phyloP scores from a whole-genome alignment of 2,888 invertebrate genomes.

The Drosophila heteroneura region DNA sequence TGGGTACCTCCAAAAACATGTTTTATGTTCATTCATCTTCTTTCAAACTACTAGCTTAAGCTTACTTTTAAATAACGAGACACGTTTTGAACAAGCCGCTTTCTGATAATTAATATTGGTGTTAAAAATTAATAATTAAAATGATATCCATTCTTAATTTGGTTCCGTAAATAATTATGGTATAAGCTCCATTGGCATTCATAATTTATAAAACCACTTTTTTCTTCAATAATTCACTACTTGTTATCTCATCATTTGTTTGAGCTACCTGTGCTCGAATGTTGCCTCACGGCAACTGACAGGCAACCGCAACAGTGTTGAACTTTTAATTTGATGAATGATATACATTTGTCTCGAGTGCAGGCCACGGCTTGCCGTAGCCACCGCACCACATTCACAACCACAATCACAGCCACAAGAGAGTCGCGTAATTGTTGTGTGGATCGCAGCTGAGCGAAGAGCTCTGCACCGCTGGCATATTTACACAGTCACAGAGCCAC shows the following conservation, averaged over 20 bases:
- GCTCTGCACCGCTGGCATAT: constrained; percentile 66
- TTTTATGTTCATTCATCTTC: not conserved
- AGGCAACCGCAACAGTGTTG: constrained; percentile 68
- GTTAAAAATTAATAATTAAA: not conserved
- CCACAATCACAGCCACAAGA: constrained; percentile 27
- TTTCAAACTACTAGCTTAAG: not conserved
- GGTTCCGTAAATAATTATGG: not conserved
- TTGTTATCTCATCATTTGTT: constrained; percentile 3
- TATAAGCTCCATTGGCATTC: not conserved
- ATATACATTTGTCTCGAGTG: constrained; percentile 81
- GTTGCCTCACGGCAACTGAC: constrained; percentile 65
- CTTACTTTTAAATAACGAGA: not conserved
- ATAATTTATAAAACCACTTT: not conserved
- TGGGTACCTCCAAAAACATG: too few species aligned
- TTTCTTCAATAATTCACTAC: not conserved
- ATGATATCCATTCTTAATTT: not conserved
- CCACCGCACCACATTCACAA: constrained; percentile 29
- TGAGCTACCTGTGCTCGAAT: constrained; percentile 48
- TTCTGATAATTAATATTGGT: not conserved
- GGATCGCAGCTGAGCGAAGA: constrained; percentile 62
- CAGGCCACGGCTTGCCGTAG: constrained; percentile 55
- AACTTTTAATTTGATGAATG: constrained; percentile 82
- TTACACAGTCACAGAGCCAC: constrained; percentile 51
- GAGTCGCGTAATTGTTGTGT: constrained; percentile 68
- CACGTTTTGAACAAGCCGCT: not conserved